phyloP scores from a whole-genome alignment of 2,113 vertebrate species.

The Macaca nemestrina region DNA sequence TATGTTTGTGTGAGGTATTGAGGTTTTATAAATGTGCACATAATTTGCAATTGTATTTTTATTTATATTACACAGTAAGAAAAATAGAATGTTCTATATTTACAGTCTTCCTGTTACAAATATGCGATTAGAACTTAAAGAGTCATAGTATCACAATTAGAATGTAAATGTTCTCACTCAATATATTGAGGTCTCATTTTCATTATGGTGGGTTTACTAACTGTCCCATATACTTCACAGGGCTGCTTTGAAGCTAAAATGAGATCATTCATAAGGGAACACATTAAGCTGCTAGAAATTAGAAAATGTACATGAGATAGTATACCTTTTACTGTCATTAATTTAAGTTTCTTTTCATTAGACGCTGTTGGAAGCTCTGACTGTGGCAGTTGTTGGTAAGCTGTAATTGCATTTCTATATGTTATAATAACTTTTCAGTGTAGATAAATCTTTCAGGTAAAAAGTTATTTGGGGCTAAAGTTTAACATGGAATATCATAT shows the following conservation, averaged over 20 bases:
- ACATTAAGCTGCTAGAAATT: conserved; percentile 3
- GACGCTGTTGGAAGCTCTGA: conserved; percentile 93
- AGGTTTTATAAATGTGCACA: neutral
- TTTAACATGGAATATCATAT: conserved; percentile 20
- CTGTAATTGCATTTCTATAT: neutral
- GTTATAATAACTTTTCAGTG: neutral
- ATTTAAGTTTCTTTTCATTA: conserved; percentile 78
- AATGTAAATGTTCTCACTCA: conserved; percentile 20
- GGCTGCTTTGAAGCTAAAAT: neutral
- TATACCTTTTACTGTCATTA: neutral
- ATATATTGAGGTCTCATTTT: neutral
- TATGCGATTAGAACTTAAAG: neutral
- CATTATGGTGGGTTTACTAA: neutral
- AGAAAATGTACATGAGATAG: neutral
- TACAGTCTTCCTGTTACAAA: conserved; percentile 11
- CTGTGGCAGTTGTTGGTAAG: conserved; percentile 92
- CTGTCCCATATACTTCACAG: neutral
- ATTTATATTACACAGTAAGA: conserved; percentile 27
- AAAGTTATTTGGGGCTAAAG: conserved; percentile 15
- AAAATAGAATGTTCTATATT: neutral
- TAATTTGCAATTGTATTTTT: conserved; percentile 44
- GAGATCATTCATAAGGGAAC: neutral
- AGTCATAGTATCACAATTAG: neutral
- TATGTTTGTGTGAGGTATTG: neutral
- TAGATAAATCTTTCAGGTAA: conserved; percentile 2